These are phyloP conservation scores for Metridium senile DNA, from an alignment of 92 coral and sea anemone species.

Conservation along the genomic window DNA sequence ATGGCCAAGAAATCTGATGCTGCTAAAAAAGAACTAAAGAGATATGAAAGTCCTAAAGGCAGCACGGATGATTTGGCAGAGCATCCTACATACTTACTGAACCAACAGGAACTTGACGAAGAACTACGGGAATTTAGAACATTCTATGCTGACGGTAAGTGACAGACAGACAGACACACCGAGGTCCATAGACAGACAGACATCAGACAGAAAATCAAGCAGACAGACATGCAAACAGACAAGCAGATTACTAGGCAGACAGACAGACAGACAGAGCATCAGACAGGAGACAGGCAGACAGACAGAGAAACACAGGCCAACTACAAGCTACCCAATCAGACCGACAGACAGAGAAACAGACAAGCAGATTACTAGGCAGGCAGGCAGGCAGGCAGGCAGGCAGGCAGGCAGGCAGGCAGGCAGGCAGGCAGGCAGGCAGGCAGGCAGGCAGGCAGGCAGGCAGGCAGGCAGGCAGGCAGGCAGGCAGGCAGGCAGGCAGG, in stretches of 20 bases:
- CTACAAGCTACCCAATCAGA: neutral
- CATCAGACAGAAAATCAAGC: too few relatives aligned
- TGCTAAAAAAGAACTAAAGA: slow-evolving; percentile 53
- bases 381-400: too few relatives aligned
- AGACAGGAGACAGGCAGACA: too few relatives aligned
- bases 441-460: too few relatives aligned
- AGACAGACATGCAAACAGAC: too few relatives aligned
- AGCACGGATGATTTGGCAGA: slow-evolving; percentile 63
- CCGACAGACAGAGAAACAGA: neutral
- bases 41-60: slow-evolving; percentile 70
- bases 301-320: neutral
- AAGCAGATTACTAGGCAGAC: too few relatives aligned
- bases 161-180: neutral
- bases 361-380: too few relatives aligned
- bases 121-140: slow-evolving; percentile 73
- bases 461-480: too few relatives aligned
- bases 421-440: too few relatives aligned
- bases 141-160: slow-evolving; percentile 64
- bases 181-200: neutral
- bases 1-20: slow-evolving; percentile 95
- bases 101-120: slow-evolving; percentile 76
- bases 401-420: too few relatives aligned
- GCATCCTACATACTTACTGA: slow-evolving; percentile 62
- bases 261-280: too few relatives aligned
- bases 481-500: too few relatives aligned